A percentile compares a stretch with the other conserved stretches of the same genome.
phyloP scores from a whole-genome alignment of 2,888 invertebrate genomes.

The Drosophila tripunctata region DNA sequence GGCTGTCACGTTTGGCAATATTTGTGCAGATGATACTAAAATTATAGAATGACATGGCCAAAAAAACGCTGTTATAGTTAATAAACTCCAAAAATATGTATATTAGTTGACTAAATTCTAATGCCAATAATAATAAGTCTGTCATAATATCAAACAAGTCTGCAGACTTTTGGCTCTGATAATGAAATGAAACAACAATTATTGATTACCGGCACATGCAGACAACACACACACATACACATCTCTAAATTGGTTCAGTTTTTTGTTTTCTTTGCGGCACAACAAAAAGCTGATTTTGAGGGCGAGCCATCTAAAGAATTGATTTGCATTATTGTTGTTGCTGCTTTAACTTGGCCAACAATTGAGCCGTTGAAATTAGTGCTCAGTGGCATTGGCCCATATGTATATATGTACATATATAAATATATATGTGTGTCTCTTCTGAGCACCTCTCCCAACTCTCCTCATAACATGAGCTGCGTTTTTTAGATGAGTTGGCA shows the following conservation, averaged over 20 bases:
- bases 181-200: slow-evolving; percentile 66
- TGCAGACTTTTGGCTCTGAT: slow-evolving; percentile 67
- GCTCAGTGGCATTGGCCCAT: slow-evolving; percentile 36
- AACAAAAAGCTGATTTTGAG: slow-evolving; percentile 46
- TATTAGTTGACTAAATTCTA: slow-evolving; percentile 27
- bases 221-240: slow-evolving; percentile 13
- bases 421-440: neutral
- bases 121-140: slow-evolving; percentile 25
- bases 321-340: slow-evolving; percentile 72
- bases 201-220: slow-evolving; percentile 44
- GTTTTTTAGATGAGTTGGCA: slow-evolving; percentile 56
- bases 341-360: slow-evolving; percentile 43
- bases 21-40: slow-evolving; percentile 59
- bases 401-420: slow-evolving; percentile 2
- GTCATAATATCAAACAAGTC: slow-evolving; percentile 54
- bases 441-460: slow-evolving; percentile 18
- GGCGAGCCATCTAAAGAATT: slow-evolving; percentile 57
- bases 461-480: slow-evolving; percentile 51
- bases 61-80: slow-evolving; percentile 21
- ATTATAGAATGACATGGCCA: slow-evolving; percentile 38
- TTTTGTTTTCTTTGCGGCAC: slow-evolving; percentile 47
- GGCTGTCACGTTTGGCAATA: slow-evolving; percentile 65
- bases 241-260: slow-evolving; percentile 45
- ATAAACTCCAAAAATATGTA: slow-evolving; percentile 26
- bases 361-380: slow-evolving; percentile 62